Percentiles rank a stretch among this genome's conserved stretches.
Evolutionary conservation across 2,113 vertebrate genomes (phyloP).

Genomic region (Platichthys flesus): DNA sequence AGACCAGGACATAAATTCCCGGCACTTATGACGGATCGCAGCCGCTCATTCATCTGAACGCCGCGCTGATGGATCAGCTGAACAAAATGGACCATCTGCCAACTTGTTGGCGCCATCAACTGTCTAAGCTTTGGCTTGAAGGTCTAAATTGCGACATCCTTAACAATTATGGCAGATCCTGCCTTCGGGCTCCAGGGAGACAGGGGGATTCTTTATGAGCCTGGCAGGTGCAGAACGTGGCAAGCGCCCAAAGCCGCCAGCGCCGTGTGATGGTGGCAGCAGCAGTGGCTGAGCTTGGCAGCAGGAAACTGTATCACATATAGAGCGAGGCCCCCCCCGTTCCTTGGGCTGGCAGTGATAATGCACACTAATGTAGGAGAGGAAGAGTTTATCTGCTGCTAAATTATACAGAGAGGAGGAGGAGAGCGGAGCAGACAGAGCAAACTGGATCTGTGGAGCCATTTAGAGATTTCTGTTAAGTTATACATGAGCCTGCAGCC

Average conservation of each 20-base stretch:
- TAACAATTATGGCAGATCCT: slow-evolving; percentile 74
- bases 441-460: slow-evolving; percentile 36
- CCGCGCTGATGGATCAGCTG: slow-evolving; percentile 56
- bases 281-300: slow-evolving; percentile 64
- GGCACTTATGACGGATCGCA: slow-evolving; percentile 55
- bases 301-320: slow-evolving; percentile 63
- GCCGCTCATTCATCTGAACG: slow-evolving; percentile 52
- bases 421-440: background rate
- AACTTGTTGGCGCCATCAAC: slow-evolving; percentile 61
- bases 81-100: slow-evolving; percentile 73
- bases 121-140: slow-evolving; percentile 66
- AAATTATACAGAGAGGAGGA: slow-evolving; percentile 55
- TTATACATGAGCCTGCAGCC: slow-evolving; percentile 49
- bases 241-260: slow-evolving; percentile 67
- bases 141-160: slow-evolving; percentile 66
- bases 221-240: slow-evolving; percentile 77
- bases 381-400: slow-evolving; percentile 56
- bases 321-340: slow-evolving; percentile 48
- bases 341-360: slow-evolving; percentile 63
- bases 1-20: slow-evolving; percentile 7
- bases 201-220: slow-evolving; percentile 76
- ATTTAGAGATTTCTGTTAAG: slow-evolving; percentile 43
- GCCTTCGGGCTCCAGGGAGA: slow-evolving; percentile 58
- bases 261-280: slow-evolving; percentile 42
- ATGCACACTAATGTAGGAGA: slow-evolving; percentile 55